Conservation (phyloP, 2,888 invertebrate genomes). For the Melanostoma mellinum region DNA sequence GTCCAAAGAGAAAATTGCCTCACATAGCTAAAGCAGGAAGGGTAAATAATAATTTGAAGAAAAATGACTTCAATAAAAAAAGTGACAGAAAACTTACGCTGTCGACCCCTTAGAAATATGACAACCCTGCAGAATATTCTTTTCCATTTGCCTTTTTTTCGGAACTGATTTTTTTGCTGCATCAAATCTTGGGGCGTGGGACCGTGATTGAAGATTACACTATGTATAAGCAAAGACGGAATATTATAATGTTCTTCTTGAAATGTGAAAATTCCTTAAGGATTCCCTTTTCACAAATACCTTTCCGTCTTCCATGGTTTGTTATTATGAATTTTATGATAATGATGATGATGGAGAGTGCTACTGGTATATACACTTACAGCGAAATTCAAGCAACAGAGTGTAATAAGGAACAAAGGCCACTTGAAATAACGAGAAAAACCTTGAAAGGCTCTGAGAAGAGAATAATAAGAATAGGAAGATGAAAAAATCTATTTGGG, state of each 20-base stretch:
- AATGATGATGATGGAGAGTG: slow-evolving; percentile 62
- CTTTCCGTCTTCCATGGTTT: slow-evolving; percentile 49
- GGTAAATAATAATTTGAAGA: too few relatives aligned
- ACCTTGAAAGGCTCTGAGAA: slow-evolving; percentile 50
- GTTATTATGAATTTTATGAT: slow-evolving; percentile 70
- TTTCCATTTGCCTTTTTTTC: slow-evolving; percentile 46
- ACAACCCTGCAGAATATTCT: slow-evolving; percentile 20
- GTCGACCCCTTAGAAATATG: background rate
- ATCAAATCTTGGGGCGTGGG: slow-evolving; percentile 59
- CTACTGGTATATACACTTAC: slow-evolving; percentile 26
- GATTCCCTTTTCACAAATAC: slow-evolving; percentile 56
- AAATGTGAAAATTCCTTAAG: slow-evolving; percentile 67
- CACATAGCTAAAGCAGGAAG: too few relatives aligned
- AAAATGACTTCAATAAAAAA: too few relatives aligned
- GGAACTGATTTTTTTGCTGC: slow-evolving; percentile 20
- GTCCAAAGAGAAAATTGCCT: too few relatives aligned
- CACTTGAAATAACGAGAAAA: slow-evolving; percentile 73
- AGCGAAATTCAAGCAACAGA: slow-evolving; percentile 61
- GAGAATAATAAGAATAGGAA: slow-evolving; percentile 39
- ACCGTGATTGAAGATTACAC: slow-evolving; percentile 67
- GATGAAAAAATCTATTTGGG: slow-evolving; percentile 57
- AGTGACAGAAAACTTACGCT: too few relatives aligned
- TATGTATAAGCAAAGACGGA: slow-evolving; percentile 2
- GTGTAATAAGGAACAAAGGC: slow-evolving; percentile 66
- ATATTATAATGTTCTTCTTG: slow-evolving; percentile 45